Base-by-base conservation (phyloP, 1,140 invertebrate genomes). In the Trichonephila clavipes region DNA sequence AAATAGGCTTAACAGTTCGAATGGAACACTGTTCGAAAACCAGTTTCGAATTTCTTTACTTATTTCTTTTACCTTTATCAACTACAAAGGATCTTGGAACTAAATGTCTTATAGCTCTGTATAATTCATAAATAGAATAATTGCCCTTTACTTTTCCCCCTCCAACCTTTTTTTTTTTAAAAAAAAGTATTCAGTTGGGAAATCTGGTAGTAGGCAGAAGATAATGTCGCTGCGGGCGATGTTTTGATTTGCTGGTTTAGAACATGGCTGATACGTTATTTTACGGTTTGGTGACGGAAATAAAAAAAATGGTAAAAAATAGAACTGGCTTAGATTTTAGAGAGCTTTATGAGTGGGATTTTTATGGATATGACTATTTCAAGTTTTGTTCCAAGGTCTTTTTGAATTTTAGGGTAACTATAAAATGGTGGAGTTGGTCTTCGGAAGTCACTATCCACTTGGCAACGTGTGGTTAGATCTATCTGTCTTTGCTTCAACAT, bases 111-210 rank as follows among this genome's bases (percentile, higher is more conserved):
- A 51, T 12, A 7, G 51, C 51, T 51, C 21, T n/a, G n/a, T 66
- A 66, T 66, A 66, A 66, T n/a, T 66, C 64, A 66, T 66, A 66
- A 66, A 66, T 66, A 66, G 64, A 66, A 66, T 66, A 66, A 66
- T 66, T 66, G 24, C n/a, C 64, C 19, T 66, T 66, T 66, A 18
- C 62, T 21, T n/a, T n/a, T n/a, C n/a, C 64, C 18, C 19, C n/a
- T 66, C 19, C 64, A 10, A 10, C 64, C 10, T 66, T 66, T 21
- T n/a, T 10, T 2, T n/a, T 10, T 7, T n/a, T n/a, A n/a, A n/a
- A 21, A 64, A 21, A 64, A 64, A 21, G 21, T 66, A 2, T 66
- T 62, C 16, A 5, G 61, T 19, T 19, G 16, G 5, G 61, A 62
- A 18, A 19, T 62, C 16, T 62, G 12, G 61, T 19, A 18, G 19